Evolutionary conservation across 2,797 vertebrate species (phyloP).

Genomic region (Balearica regulorum): DNA sequence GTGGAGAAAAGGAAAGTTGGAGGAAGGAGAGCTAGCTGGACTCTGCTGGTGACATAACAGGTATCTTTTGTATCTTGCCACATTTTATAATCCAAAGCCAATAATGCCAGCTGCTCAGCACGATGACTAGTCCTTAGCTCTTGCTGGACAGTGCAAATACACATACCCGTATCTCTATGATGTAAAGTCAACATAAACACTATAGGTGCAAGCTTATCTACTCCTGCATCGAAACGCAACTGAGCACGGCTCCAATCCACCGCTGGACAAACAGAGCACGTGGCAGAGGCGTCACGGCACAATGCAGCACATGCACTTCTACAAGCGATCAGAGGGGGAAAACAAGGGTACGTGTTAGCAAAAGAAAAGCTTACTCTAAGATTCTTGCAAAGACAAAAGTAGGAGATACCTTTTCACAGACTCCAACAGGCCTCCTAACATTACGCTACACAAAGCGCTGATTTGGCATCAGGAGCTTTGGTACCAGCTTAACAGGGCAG

Average conservation of each 20-base stretch:
- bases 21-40: not conserved
- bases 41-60: not conserved
- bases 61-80: not conserved
- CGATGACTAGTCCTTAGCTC: not conserved
- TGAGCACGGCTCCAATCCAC: not conserved
- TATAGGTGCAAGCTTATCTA: not conserved
- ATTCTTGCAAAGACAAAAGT: not conserved
- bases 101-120: not conserved
- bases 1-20: not conserved
- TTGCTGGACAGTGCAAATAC: not conserved
- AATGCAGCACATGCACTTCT: not conserved
- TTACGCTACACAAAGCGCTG: accelerated
- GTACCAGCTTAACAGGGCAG: not conserved
- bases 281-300: not conserved
- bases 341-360: accelerated
- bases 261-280: not conserved
- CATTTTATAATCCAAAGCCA: not conserved
- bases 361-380: not conserved
- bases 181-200: not conserved
- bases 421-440: not conserved
- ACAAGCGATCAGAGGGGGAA: not conserved
- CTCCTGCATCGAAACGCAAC: not conserved
- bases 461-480: not conserved
- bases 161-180: too few relatives aligned
- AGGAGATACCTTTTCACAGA: not conserved